Evolutionary conservation across 2,888 invertebrate genomes (phyloP).

Genomic region (Hypomecis punctinalis): DNA sequence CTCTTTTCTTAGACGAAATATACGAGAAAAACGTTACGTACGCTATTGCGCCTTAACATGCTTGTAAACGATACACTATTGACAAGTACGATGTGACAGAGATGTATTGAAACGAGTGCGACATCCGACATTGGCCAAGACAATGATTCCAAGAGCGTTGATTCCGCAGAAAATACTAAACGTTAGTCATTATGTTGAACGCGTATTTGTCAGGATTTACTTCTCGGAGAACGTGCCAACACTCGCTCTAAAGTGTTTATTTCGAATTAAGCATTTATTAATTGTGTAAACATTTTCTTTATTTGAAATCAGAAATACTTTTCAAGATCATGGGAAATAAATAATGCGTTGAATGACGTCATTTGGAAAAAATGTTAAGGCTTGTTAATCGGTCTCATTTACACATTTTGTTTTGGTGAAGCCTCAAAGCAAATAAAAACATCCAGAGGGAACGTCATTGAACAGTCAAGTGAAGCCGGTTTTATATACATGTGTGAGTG

Average conservation of each 20-base stretch:
- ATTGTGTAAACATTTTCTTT: slow-evolving; percentile 21
- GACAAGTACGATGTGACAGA: slow-evolving; percentile 16
- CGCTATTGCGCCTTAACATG: too few relatives aligned
- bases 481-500: too few relatives aligned
- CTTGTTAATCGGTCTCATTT: too few relatives aligned
- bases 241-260: slow-evolving; percentile 5
- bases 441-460: too few relatives aligned
- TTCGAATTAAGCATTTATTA: slow-evolving; percentile 24
- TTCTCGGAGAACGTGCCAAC: slow-evolving; percentile 16
- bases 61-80: slow-evolving; percentile 26
- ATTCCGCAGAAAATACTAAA: slow-evolving; percentile 18
- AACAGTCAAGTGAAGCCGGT: too few relatives aligned
- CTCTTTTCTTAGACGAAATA: too few relatives aligned
- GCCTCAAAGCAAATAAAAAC: too few relatives aligned
- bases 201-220: slow-evolving; percentile 34
- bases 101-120: slow-evolving; percentile 26
- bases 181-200: slow-evolving; percentile 23
- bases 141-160: slow-evolving; percentile 17
- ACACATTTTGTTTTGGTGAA: too few relatives aligned
- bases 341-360: slow-evolving; percentile 6
- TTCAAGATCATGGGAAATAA: slow-evolving; percentile 25
- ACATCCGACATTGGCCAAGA: slow-evolving; percentile 23
- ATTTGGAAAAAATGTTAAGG: background rate
- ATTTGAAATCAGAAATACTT: slow-evolving; percentile 7
- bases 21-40: too few relatives aligned